These are phyloP conservation scores for Burhinus oedicnemus DNA, from an alignment of 2,113 vertebrate genomes.

Conservation along the genomic window DNA sequence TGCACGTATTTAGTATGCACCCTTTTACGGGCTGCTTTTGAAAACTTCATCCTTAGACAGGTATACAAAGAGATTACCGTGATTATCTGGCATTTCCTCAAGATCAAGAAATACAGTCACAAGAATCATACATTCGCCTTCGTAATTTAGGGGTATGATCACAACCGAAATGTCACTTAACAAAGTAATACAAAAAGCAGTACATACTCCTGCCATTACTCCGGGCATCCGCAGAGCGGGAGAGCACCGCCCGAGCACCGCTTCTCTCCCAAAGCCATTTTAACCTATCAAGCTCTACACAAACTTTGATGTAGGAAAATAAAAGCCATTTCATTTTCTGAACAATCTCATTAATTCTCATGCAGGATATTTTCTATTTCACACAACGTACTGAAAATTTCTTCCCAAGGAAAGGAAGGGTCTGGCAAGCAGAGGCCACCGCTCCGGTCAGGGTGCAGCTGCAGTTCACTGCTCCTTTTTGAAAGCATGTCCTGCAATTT, in stretches of 20 bases:
- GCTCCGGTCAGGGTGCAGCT: not conserved
- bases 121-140: not conserved
- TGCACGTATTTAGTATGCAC: not conserved
- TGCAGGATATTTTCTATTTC: not conserved
- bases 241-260: fast-evolving
- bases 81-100: not conserved
- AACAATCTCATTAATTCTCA: not conserved
- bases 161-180: not conserved
- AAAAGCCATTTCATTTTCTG: not conserved
- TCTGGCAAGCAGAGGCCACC: not conserved
- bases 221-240: fast-evolving
- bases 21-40: not conserved
- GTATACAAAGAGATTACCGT: not conserved
- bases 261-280: not conserved
- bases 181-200: not conserved
- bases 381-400: not conserved
- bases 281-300: not conserved
- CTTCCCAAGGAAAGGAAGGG: not conserved
- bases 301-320: not conserved
- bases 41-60: not conserved
- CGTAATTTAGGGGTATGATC: not conserved
- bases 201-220: not conserved
- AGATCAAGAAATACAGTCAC: not conserved
- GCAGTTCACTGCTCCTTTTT: constrained; percentile 25
- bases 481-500: constrained; percentile 24